Base-by-base conservation (phyloP, 2,113 vertebrate species). In the Edolisoma coerulescens region DNA sequence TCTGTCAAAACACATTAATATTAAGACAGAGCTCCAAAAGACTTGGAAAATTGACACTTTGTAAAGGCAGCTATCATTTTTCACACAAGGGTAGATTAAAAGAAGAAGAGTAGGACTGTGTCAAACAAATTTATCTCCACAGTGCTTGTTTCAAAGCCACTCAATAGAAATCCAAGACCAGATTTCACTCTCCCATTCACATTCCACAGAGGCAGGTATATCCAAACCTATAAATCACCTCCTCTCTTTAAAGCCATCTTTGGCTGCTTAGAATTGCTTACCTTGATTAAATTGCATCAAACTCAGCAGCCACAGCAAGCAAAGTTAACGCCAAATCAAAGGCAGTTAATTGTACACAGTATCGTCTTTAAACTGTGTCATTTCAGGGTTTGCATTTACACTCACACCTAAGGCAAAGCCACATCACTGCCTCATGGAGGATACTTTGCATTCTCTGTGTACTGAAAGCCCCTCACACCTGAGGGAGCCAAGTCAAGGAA, bases 1-100 rank as follows among this genome's bases (percentile, higher is more conserved):
- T 94, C 70, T 85, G 74, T 91, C 81, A 94, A 90, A 93, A 77
- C 60, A 81, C 7, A 4, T 89, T 84, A 90, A 75, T 91, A 86
- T 63, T 91, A 85, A 81, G 41, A 94, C 65, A 84, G 59, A 73
- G 22, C 13, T 84, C 42, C 23, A 56, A 90, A 93, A 80, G 69
- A 44, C 69, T 71, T 80, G 13, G 30, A 71, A 94, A 94, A 84
- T 54, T 39, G 60, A 75, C 52, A 56, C 32, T 70, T 73, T 24
- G 21, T 75, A 93, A 95, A 82, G 69, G 44, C 73, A 87, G 75
- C 44, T 85, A 68, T 81, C 42, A 70, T 42, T 90, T 87, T 91
- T 91, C 91, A 63, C 78, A 73, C 30, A 69, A 68, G 33, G 27
- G 39, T 86, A 91, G 83, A 59, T 67, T 67, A 89, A 95, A 85